Conservation (phyloP, 2,888 invertebrate genomes). For the Serrognathus titanus region DNA sequence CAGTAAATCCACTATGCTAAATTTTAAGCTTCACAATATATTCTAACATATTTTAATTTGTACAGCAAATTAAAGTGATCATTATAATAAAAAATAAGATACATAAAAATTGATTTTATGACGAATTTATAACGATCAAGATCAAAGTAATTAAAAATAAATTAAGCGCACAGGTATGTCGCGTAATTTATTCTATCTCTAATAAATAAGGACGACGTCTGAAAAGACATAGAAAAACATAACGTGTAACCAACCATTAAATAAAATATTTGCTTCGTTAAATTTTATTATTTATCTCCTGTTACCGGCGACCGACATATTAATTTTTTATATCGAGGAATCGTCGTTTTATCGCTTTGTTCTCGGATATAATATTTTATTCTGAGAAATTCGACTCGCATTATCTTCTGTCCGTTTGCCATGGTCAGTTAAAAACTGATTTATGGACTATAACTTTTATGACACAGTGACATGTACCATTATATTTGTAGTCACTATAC, state of each 20-base stretch:
- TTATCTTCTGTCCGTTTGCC: constrained; percentile 10
- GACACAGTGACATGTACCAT: constrained; percentile 40
- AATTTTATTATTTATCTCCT: constrained; percentile 12
- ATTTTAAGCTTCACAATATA: too few relatives aligned
- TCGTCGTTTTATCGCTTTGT: constrained; percentile 9
- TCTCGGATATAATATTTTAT: constrained; percentile 2
- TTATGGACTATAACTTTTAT: constrained; percentile 45
- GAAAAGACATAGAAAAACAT: too few relatives aligned
- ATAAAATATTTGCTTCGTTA: constrained; percentile 5
- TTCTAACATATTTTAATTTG: too few relatives aligned
- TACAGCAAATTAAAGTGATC: too few relatives aligned
- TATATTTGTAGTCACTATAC: constrained; percentile 36
- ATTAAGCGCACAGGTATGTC: too few relatives aligned
- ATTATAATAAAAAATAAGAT: too few relatives aligned
- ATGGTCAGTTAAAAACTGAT: constrained; percentile 39
- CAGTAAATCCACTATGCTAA: too few relatives aligned
- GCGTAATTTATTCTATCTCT: too few relatives aligned
- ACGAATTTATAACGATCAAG: too few relatives aligned
- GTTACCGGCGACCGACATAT: constrained; percentile 2
- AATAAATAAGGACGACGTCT: too few relatives aligned
- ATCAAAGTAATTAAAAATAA: too few relatives aligned
- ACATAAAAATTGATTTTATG: too few relatives aligned
- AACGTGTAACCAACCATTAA: neutral
- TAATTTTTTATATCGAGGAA: constrained; percentile 10
- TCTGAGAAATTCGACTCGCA: constrained; percentile 11